A percentile compares a stretch with the other conserved stretches of the same genome.
Conservation (phyloP, 2,797 vertebrate genomes). For the Arnoldichthys spilopterus region DNA sequence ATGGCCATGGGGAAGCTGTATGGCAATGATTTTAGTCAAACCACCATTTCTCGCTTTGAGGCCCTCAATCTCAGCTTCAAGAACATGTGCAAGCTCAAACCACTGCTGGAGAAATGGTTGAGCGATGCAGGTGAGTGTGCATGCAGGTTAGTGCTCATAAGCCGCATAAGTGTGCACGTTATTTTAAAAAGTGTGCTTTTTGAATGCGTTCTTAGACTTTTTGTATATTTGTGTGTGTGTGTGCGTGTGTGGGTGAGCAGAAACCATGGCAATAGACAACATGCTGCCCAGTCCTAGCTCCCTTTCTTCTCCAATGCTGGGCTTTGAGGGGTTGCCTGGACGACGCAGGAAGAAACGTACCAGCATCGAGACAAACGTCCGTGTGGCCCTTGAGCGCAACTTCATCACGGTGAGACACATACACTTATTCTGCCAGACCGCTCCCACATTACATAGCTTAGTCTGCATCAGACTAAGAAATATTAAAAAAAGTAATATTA, state of each 20-base stretch:
- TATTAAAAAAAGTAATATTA: too few relatives aligned
- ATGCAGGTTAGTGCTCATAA: not conserved
- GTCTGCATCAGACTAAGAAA: too few relatives aligned
- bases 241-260: constrained; percentile 58
- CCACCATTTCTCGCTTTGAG: constrained; percentile 92
- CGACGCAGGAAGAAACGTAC: constrained; percentile 92
- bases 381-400: constrained; percentile 87
- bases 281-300: constrained; percentile 89
- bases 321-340: constrained; percentile 86
- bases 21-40: constrained; percentile 93
- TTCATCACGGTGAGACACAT: constrained; percentile 80
- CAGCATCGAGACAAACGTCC: constrained; percentile 93
- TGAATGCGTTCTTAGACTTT: not conserved
- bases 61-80: constrained; percentile 94
- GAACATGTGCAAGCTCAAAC: constrained; percentile 96
- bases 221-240: not conserved
- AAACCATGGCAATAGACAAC: constrained; percentile 90
- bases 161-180: too few relatives aligned
- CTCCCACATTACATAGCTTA: not conserved
- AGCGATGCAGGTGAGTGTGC: constrained; percentile 78
- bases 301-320: constrained; percentile 83
- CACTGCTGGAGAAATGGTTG: constrained; percentile 92
- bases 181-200: not conserved
- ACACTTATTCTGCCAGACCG: not conserved
- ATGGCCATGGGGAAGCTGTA: constrained; percentile 94